Base-by-base conservation (phyloP, 1,140 invertebrate species). In the Semibalanus balanoides region DNA sequence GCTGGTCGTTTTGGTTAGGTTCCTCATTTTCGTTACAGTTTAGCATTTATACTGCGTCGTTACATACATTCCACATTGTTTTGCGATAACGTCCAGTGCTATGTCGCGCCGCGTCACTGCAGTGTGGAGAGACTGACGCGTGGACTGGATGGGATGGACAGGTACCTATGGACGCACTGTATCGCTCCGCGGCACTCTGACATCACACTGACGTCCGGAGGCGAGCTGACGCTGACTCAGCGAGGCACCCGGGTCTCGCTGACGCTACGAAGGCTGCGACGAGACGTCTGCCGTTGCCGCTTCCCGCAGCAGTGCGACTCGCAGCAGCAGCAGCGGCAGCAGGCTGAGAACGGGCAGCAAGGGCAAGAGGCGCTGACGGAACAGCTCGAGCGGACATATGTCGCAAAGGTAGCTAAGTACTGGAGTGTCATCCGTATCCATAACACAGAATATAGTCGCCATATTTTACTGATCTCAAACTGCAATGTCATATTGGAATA, bases 111-210 rank as follows among this genome's bases (percentile, higher is more conserved):
- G 35, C 77, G 72, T 78, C 31, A n/a, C n/a, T n/a, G n/a, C n/a
- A n/a, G n/a, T n/a, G n/a, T n/a, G n/a, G n/a, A n/a, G n/a, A n/a
- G n/a, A n/a, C n/a, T n/a, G n/a, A n/a, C n/a, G n/a, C n/a, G n/a
- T n/a, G n/a, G n/a, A n/a, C n/a, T n/a, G n/a, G n/a, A n/a, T n/a
- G n/a, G n/a, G n/a, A n/a, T n/a, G n/a, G n/a, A n/a, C 73, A 88
- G 93, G 75, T 94, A 92, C 81, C 88, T 88, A 70, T 95, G 92
- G 92, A 89, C 87, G 22, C 93, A 94, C 83, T 92, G 93, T 3
- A 98, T 98, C 77, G 89, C 89, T 71, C 91, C 93, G 0, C 87
- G 94, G 80, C 91, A 90, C 75, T 91, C 88, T 77, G 96, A 98
- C 84, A 84, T 93, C n/a, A 83, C 93, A 76, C 82, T 85, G 78